These are phyloP conservation scores for Sigmodon hispidus DNA, from an alignment of 2,113 vertebrate species.

Conservation along the genomic window DNA sequence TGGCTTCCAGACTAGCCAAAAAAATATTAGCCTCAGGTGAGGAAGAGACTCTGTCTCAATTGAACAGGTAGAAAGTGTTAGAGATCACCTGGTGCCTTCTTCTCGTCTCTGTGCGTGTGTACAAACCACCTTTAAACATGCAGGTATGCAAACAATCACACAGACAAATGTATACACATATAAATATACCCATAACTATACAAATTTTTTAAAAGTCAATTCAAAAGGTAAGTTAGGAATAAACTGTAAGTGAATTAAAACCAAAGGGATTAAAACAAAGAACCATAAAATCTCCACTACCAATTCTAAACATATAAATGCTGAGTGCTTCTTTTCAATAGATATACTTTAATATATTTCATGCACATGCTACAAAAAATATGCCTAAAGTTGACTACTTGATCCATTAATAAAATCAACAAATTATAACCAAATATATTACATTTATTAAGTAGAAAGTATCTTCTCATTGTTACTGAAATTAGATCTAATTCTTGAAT, in stretches of 20 bases:
- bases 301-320: neutral
- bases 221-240: neutral
- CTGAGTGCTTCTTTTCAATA: neutral
- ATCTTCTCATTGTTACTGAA: slow-evolving; percentile 38
- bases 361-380: neutral
- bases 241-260: slow-evolving; percentile 31
- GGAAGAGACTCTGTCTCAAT: neutral
- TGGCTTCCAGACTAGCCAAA: neutral
- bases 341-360: neutral
- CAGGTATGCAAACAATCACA: neutral
- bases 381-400: neutral
- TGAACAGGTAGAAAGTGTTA: neutral
- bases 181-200: neutral
- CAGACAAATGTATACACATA: neutral
- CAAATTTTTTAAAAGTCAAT: neutral
- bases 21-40: neutral
- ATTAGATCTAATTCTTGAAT: neutral
- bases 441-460: slow-evolving; percentile 27
- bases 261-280: neutral
- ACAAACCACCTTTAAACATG: neutral
- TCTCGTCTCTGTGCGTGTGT: neutral
- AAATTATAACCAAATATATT: slow-evolving; percentile 16
- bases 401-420: neutral
- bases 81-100: neutral
- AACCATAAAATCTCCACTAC: neutral